Percentiles rank a stretch among this genome's conserved stretches.
These are phyloP conservation scores for Sialia sialis DNA, from an alignment of 2,113 vertebrate species.

Conservation along the genomic window DNA sequence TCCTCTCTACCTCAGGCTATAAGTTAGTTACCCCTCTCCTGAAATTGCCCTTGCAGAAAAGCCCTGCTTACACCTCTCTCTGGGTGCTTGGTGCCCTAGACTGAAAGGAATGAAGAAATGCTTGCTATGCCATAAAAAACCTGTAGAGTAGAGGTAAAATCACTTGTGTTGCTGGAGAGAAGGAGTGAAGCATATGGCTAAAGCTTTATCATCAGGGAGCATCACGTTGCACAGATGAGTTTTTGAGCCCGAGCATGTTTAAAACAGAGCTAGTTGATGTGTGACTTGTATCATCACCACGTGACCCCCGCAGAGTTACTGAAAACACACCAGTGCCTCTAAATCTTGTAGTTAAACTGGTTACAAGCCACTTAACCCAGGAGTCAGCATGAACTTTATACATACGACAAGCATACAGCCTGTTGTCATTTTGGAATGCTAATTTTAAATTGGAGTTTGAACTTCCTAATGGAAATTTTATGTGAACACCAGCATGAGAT, in stretches of 20 bases:
- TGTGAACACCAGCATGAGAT: not conserved
- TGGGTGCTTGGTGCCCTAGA: not conserved
- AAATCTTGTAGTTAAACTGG: not conserved
- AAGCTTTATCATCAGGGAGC: not conserved
- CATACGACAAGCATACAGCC: rapidly evolving
- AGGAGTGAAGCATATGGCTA: not conserved
- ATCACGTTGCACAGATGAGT: not conserved
- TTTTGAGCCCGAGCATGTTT: not conserved
- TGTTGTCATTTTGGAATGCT: not conserved
- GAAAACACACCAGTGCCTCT: not conserved
- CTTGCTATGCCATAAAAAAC: not conserved
- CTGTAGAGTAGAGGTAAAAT: not conserved
- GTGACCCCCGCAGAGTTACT: not conserved
- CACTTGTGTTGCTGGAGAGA: not conserved
- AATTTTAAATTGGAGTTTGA: too few relatives aligned
- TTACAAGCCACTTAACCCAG: not conserved
- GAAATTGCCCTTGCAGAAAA: not conserved
- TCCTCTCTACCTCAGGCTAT: not conserved
- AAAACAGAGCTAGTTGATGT: not conserved
- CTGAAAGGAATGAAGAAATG: not conserved
- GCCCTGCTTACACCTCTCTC: not conserved
- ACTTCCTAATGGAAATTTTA: not conserved
- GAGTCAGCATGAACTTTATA: not conserved
- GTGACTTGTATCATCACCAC: rapidly evolving
- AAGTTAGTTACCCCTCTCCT: not conserved